phyloP scores from a whole-genome alignment of 2,888 invertebrate species.

The Eristalinus sepulchralis region DNA sequence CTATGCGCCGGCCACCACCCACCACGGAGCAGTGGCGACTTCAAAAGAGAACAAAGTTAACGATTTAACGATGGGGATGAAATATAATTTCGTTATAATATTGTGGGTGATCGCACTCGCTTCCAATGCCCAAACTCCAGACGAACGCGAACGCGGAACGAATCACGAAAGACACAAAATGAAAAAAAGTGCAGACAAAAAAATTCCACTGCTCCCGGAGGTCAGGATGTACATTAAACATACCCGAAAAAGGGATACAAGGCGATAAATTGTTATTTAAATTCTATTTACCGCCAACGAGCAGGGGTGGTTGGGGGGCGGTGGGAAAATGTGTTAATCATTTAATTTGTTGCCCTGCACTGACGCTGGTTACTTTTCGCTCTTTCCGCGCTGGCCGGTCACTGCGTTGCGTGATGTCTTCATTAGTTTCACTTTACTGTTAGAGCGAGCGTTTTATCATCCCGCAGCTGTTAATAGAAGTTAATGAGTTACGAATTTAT shows the following conservation, averaged over 20 bases:
- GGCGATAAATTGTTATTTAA: slow-evolving; percentile 48
- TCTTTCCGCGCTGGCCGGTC: not conserved
- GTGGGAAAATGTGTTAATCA: slow-evolving; percentile 39
- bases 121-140: not conserved
- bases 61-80: slow-evolving; percentile 29
- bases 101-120: slow-evolving; percentile 31
- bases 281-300: slow-evolving; percentile 1
- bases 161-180: not conserved
- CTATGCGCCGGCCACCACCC: not conserved
- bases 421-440: slow-evolving; percentile 45
- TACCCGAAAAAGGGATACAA: slow-evolving; percentile 17
- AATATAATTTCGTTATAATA: slow-evolving; percentile 39
- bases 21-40: not conserved
- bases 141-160: not conserved
- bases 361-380: not conserved
- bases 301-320: not conserved
- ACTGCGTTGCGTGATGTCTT: slow-evolving; percentile 48
- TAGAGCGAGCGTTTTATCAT: slow-evolving; percentile 30
- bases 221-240: slow-evolving; percentile 8
- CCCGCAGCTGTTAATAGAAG: slow-evolving; percentile 39
- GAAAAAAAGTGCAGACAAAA: not conserved
- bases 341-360: slow-evolving; percentile 44
- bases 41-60: slow-evolving; percentile 17
- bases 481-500: slow-evolving; percentile 58
- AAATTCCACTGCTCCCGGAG: not conserved